phyloP scores from a whole-genome alignment of 2,113 vertebrate species.

The Eretmochelys imbricata region DNA sequence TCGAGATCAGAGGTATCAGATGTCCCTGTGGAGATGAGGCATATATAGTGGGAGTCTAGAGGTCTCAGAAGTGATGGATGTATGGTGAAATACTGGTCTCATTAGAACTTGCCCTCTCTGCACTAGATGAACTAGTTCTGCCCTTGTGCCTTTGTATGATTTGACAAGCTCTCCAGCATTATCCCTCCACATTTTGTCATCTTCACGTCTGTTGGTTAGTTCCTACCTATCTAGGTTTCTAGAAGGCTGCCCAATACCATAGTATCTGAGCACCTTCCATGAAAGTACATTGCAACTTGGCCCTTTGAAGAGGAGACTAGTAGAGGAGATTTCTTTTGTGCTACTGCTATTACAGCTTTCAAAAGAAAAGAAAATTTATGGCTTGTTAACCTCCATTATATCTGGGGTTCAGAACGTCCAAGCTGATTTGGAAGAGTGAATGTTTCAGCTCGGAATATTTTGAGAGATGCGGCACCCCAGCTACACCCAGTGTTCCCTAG shows the following conservation, averaged over 20 bases:
- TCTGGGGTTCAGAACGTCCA: slow-evolving; percentile 14
- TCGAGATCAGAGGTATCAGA: accelerated
- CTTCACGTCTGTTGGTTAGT: background rate
- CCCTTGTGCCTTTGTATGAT: background rate
- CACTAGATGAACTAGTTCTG: background rate
- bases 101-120: background rate
- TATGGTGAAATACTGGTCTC: background rate
- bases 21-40: background rate
- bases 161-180: background rate
- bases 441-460: background rate
- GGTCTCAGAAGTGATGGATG: background rate
- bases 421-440: background rate
- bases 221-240: background rate
- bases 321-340: background rate
- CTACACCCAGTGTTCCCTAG: background rate
- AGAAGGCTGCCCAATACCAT: accelerated
- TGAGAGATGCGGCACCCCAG: background rate
- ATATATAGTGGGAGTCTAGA: accelerated
- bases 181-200: background rate
- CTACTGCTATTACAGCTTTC: background rate
- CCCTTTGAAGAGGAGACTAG: background rate
- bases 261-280: background rate
- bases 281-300: background rate
- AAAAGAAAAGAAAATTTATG: background rate
- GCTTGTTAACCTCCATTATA: background rate